Conservation (phyloP, 2,888 invertebrate species). For the Rhagonycha lutea region DNA sequence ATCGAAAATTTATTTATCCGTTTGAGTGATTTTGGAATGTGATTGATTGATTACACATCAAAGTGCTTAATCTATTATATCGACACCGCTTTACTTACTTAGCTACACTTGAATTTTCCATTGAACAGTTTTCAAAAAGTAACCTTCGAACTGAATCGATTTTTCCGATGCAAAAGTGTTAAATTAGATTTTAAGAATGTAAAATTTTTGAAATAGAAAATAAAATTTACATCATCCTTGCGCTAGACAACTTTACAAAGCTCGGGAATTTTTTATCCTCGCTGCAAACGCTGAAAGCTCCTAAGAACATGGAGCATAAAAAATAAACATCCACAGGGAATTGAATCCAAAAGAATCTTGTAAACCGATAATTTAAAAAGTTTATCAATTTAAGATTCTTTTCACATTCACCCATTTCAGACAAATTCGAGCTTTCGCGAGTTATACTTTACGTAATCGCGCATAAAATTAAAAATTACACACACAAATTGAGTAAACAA, state of each 20-base stretch:
- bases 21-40: conserved; percentile 1
- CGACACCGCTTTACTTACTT: conserved; percentile 13
- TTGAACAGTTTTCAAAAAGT: background rate
- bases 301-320: background rate
- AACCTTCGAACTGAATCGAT: background rate
- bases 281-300: background rate
- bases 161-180: background rate
- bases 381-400: background rate
- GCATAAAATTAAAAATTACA: background rate
- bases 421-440: background rate
- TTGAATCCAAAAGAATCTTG: background rate
- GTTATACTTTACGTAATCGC: background rate
- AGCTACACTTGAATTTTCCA: background rate
- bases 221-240: background rate
- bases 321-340: background rate
- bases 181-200: background rate
- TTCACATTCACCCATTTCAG: background rate
- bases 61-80: conserved; percentile 12
- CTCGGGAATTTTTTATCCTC: background rate
- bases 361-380: background rate
- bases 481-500: background rate
- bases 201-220: background rate
- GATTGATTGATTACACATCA: conserved; percentile 16
- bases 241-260: background rate
- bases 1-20: background rate